phyloP scores from a whole-genome alignment of 2,888 invertebrate genomes.

The Pyrrhia umbra region DNA sequence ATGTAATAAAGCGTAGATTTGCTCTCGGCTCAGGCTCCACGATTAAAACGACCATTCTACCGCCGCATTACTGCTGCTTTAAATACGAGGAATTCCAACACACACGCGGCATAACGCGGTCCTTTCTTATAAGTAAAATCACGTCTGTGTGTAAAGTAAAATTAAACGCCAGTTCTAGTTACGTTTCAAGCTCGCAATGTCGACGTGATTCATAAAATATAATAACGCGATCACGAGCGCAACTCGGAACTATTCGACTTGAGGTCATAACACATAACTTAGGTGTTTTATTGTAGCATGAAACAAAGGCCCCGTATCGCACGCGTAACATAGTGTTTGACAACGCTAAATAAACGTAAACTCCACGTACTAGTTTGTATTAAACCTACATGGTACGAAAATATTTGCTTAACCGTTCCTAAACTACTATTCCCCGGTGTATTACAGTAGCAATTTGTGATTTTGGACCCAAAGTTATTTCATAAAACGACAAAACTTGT shows the following conservation, averaged over 20 bases:
- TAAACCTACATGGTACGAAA: constrained; percentile 59
- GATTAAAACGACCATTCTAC: constrained; percentile 63
- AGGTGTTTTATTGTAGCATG: constrained; percentile 70
- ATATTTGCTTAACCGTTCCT: constrained; percentile 61
- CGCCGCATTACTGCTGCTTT: constrained; percentile 61
- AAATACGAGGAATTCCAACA: constrained; percentile 56
- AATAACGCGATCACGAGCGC: constrained; percentile 67
- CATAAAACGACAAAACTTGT: constrained; percentile 27
- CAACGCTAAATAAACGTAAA: constrained; percentile 64
- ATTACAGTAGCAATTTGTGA: constrained; percentile 43
- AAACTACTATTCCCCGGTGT: constrained; percentile 43
- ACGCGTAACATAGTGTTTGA: constrained; percentile 59
- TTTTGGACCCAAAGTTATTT: constrained; percentile 31
- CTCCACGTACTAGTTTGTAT: constrained; percentile 56
- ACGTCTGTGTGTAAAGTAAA: constrained; percentile 58
- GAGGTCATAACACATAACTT: constrained; percentile 76
- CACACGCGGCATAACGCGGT: constrained; percentile 52
- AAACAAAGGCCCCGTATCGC: constrained; percentile 68
- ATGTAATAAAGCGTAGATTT: constrained; percentile 66
- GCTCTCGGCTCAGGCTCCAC: constrained; percentile 59
- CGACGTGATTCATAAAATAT: constrained; percentile 74
- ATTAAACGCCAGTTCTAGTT: constrained; percentile 58
- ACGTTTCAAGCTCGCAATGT: constrained; percentile 53
- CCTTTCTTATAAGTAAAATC: constrained; percentile 62
- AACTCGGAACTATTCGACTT: constrained; percentile 74